Conservation (phyloP, 2,797 vertebrate genomes). For the Darevskia nairensis region DNA sequence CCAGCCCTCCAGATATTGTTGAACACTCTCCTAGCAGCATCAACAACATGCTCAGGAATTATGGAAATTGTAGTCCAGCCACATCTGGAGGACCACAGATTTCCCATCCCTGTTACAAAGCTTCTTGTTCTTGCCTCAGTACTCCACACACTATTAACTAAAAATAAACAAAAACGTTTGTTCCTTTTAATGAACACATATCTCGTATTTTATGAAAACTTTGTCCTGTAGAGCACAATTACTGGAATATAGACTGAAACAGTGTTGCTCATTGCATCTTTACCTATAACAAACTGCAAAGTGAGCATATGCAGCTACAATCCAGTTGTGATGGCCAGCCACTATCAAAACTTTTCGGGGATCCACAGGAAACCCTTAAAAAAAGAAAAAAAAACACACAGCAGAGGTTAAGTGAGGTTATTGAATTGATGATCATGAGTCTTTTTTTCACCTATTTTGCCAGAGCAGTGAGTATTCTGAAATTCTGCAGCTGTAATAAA, state of each 20-base stretch:
- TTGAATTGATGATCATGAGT: background rate
- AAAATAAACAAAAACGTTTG: background rate
- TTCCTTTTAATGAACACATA: background rate
- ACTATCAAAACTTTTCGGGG: constrained; percentile 96
- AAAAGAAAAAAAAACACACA: background rate
- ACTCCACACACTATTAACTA: background rate
- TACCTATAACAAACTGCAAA: constrained; percentile 99
- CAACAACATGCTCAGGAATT: no score
- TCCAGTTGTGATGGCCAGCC: constrained; percentile 98
- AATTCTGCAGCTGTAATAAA: background rate
- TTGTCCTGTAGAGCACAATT: background rate
- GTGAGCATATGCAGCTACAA: constrained; percentile 96
- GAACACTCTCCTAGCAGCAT: no score
- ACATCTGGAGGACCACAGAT: no score
- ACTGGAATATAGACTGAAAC: background rate
- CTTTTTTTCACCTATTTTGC: background rate
- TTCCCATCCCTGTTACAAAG: no score
- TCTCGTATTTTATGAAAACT: background rate
- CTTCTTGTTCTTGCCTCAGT: background rate
- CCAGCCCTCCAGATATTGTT: no score
- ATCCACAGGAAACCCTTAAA: constrained; percentile 89
- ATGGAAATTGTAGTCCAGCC: no score
- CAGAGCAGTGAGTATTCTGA: background rate
- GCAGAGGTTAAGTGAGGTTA: background rate
- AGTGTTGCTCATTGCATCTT: background rate